Base-by-base conservation (phyloP, 2,888 invertebrate species). In the Chymomyza caudatula region DNA sequence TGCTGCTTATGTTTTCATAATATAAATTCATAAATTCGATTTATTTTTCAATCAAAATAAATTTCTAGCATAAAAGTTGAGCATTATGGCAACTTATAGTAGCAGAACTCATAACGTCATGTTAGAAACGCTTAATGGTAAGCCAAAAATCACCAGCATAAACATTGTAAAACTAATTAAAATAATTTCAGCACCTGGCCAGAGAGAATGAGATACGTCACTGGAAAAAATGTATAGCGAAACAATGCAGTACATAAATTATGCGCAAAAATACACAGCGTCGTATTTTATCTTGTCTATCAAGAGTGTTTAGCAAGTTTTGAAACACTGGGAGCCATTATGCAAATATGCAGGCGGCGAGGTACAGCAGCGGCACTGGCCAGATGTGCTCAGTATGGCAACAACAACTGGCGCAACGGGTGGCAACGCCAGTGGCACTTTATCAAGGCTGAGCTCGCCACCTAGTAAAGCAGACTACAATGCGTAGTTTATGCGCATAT, bases 1-100 rank as follows among this genome's bases (percentile, higher is more conserved):
- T 84, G 78, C 47, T 69, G 75, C 73, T 76, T 76, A 78, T 81
- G 78, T 77, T 86, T 80, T 86, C 77, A 82, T 85, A 87, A 37
- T 17, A 86, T 80, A 87, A 84, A 80, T 87, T 87, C 84, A 87
- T 82, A 87, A 82, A 87, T 85, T 87, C 86, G 82, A 87, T 86
- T 86, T 86, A 87, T 87, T 84, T 87, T 87, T 87, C 88, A 87
- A 86, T 86, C 86, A 85, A 87, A 87, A 87, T 85, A 84, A 11
- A 37, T 37, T 37, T 37, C 11, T 11, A 37, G 29, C 29, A 37
- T 37, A 37, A 37, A 37, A 37, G 29, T 37, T 37, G 29, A 37
- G 11, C 29, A 37, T 37, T 37, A 37, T 37, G 8, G 29, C 29
- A 11, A 37, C 11, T 37, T 11, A 11, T 11, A 11, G 29, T 37